These are phyloP conservation scores for Progne subis DNA, from an alignment of 2,113 vertebrate species.

Conservation along the genomic window DNA sequence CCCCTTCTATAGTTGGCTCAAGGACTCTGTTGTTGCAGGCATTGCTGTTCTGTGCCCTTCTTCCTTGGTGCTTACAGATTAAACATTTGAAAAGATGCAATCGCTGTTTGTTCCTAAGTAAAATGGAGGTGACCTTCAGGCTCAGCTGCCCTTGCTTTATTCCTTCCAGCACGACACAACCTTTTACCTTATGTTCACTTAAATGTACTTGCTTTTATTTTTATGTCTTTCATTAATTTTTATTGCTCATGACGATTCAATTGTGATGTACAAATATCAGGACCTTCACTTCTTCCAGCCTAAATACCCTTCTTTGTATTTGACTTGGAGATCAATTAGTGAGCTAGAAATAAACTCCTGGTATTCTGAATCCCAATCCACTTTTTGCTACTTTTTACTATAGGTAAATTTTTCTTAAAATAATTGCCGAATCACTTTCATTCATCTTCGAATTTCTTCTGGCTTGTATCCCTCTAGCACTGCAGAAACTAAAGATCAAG, in stretches of 20 bases:
- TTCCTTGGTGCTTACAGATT: neutral
- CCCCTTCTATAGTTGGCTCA: neutral
- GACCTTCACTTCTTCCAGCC: neutral
- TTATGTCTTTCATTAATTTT: neutral
- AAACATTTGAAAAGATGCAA: neutral
- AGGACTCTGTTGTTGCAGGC: neutral
- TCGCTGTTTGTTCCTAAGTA: neutral
- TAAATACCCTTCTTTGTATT: neutral
- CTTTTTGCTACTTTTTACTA: neutral
- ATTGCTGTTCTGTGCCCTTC: neutral
- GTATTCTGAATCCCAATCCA: neutral
- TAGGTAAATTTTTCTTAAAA: neutral
- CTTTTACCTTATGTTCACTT: neutral
- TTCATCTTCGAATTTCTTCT: neutral
- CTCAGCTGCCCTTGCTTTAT: neutral
- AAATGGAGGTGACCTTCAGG: neutral
- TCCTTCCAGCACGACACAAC: neutral
- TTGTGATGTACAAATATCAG: neutral
- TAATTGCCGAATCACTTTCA: neutral
- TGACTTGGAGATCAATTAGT: neutral
- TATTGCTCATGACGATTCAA: neutral
- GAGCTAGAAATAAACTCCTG: neutral
- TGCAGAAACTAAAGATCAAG: neutral
- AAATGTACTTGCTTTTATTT: neutral
- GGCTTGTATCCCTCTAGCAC: neutral